phyloP scores from a whole-genome alignment of 2,113 vertebrate genomes.

The Mohoua ochrocephala region DNA sequence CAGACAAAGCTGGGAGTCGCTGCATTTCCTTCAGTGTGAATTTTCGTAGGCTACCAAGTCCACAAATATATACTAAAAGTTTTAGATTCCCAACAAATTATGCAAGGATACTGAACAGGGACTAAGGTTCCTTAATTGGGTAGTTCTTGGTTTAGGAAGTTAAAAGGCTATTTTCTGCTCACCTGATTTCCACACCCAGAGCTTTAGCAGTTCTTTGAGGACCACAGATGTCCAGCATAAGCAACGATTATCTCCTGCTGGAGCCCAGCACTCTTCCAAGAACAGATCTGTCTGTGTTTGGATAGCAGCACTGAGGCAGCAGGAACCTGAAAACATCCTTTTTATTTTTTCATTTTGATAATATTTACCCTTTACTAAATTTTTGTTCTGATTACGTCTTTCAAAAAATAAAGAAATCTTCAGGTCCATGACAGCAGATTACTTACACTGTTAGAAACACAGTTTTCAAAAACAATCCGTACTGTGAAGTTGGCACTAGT shows the following conservation, averaged over 20 bases:
- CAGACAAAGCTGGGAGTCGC: neutral
- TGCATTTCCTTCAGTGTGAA: neutral
- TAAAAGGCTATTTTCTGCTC: neutral
- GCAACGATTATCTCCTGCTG: neutral
- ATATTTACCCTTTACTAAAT: neutral
- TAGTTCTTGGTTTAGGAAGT: neutral
- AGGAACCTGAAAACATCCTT: neutral
- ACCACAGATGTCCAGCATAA: neutral
- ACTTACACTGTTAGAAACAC: neutral
- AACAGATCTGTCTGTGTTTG: neutral
- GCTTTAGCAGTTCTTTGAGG: neutral
- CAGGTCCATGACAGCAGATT: neutral
- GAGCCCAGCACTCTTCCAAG: neutral
- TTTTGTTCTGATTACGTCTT: neutral
- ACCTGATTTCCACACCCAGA: neutral
- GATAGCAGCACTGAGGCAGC: neutral
- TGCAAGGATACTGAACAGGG: neutral
- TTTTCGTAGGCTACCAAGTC: neutral
- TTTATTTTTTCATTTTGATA: neutral
- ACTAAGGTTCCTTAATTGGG: neutral
- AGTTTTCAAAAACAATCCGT: neutral
- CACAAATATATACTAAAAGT: neutral
- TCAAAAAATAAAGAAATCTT: neutral
- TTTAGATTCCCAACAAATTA: neutral
- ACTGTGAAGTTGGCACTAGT: neutral